phyloP scores from a whole-genome alignment of 2,888 invertebrate genomes.

The Lasioglossum lativentre region DNA sequence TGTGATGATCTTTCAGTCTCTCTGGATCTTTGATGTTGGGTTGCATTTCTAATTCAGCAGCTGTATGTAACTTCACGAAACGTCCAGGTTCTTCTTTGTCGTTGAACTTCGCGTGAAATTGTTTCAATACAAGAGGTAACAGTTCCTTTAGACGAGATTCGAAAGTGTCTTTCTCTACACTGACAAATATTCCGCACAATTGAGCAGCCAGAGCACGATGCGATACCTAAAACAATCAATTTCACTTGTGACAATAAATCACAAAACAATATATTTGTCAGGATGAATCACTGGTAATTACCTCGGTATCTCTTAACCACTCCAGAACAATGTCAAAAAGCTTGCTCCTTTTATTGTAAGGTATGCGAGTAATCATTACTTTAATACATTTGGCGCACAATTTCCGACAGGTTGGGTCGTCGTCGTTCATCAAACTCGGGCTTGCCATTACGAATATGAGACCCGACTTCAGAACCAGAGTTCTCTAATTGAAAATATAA shows the following conservation, averaged over 20 bases:
- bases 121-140: constrained; percentile 86
- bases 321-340: constrained; percentile 90
- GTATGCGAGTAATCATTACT: constrained; percentile 88
- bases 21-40: constrained; percentile 86
- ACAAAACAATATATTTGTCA: not conserved
- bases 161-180: constrained; percentile 90
- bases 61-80: constrained; percentile 74
- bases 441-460: constrained; percentile 91
- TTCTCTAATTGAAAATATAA: constrained; percentile 84
- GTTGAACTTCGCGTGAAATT: constrained; percentile 75
- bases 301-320: constrained; percentile 90
- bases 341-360: constrained; percentile 87
- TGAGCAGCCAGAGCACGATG: constrained; percentile 92
- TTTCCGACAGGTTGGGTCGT: constrained; percentile 91
- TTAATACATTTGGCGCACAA: constrained; percentile 90
- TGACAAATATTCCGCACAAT: constrained; percentile 92
- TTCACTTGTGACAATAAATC: not conserved
- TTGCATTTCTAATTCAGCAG: constrained; percentile 22
- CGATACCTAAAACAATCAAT: constrained; percentile 85
- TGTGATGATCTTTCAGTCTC: constrained; percentile 89
- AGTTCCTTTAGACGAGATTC: constrained; percentile 87
- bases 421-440: constrained; percentile 93
- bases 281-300: constrained; percentile 71
- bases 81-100: constrained; percentile 78
- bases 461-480: constrained; percentile 87